Evolutionary conservation across 2,113 vertebrate genomes (phyloP).

Genomic region (Neomonachus schauinslandi): DNA sequence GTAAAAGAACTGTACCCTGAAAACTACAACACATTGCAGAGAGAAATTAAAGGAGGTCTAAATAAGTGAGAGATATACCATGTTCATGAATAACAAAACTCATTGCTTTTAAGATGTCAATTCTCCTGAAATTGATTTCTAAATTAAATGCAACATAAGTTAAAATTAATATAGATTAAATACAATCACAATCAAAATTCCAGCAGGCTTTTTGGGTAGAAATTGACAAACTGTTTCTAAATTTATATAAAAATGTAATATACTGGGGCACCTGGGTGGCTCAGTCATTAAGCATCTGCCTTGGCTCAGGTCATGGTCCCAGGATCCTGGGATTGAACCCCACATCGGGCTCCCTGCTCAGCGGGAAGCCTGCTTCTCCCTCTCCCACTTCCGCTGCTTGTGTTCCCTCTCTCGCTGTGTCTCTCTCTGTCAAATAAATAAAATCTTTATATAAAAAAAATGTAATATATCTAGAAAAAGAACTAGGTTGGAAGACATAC

Average conservation of each 20-base stretch:
- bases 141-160: constrained; percentile 14
- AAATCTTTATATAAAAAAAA: neutral
- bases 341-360: too few relatives aligned
- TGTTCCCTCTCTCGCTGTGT: too few relatives aligned
- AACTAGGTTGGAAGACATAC: neutral
- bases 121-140: neutral
- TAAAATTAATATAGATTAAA: constrained; percentile 6
- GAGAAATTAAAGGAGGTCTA: neutral
- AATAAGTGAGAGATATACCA: neutral
- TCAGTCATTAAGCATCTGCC: too few relatives aligned
- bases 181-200: neutral
- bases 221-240: neutral
- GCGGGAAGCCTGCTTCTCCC: too few relatives aligned
- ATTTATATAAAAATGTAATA: neutral
- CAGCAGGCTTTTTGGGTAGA: neutral
- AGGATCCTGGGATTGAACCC: too few relatives aligned
- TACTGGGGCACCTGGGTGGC: too few relatives aligned
- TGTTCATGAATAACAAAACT: neutral
- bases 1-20: neutral
- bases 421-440: too few relatives aligned
- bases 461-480: neutral
- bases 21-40: neutral
- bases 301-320: too few relatives aligned
- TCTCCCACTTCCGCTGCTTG: too few relatives aligned
- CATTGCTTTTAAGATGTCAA: neutral